phyloP scores from a whole-genome alignment of 1,140 invertebrate genomes.

The Formica selysi region DNA sequence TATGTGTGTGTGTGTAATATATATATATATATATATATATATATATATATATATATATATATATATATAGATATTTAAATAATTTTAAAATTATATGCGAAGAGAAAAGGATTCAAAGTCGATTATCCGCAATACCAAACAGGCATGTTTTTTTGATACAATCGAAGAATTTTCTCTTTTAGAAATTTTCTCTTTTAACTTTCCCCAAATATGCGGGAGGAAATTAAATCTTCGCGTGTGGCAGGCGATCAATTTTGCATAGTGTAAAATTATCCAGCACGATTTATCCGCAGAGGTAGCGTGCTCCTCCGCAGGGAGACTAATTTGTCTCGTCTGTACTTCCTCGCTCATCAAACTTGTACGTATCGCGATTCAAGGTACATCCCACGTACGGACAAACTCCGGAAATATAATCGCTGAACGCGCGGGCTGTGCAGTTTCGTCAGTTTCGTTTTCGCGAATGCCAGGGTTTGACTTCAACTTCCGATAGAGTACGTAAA shows the following conservation, averaged over 20 bases:
- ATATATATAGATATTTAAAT: neutral
- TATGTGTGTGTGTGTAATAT: no score
- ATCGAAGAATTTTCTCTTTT: neutral
- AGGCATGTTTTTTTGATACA: neutral
- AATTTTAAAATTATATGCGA: neutral
- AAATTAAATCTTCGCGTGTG: constrained; percentile 20
- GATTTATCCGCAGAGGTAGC: constrained; percentile 1
- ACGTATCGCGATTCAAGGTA: constrained; percentile 48
- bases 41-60: no score
- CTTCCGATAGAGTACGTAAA: constrained; percentile 19
- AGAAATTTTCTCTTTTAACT: neutral
- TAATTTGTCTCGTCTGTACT: constrained; percentile 53
- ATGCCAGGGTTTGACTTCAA: constrained; percentile 25
- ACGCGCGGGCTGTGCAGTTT: constrained; percentile 36
- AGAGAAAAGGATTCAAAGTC: no score
- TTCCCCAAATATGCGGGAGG: neutral
- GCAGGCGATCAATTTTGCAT: constrained; percentile 26
- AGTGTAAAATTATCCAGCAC: constrained; percentile 28
- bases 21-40: no score
- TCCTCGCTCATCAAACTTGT: constrained; percentile 57
- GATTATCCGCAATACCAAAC: no score
- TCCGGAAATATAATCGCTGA: constrained; percentile 48
- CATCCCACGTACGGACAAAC: constrained; percentile 12
- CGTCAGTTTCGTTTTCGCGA: constrained; percentile 47
- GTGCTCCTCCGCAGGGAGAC: constrained; percentile 18